Evolutionary conservation across 2,797 vertebrate species (phyloP), one percentile per base, ranked within the genome.

Genomic region (Carcharodon carcharias): DNA sequence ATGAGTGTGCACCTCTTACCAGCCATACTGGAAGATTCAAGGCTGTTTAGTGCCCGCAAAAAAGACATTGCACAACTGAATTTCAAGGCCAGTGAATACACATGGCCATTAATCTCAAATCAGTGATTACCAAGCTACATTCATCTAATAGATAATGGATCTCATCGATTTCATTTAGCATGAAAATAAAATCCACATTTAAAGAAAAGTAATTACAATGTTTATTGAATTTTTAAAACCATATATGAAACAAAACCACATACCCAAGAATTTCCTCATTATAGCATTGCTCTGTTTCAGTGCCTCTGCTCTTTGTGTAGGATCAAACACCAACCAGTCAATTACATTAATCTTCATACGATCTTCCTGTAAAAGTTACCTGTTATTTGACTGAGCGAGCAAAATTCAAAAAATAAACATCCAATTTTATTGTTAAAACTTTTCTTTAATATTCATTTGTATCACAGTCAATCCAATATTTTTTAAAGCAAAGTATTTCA

Each of bases 231-330:
- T 69, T 54, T 95, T 77, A 35, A 95, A 95, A 95, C 54, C 11
- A 35, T 18, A 14, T 31, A n/a, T 31, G 14, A 67, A 96, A 96
- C 18, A 67, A 96, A 93, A 4, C 95, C 96, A 87, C 97, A 92
- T 98, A 99, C 99, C 99, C 97, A 99, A 97, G 96, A 99, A 99
- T 97, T 98, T 99, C 97, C 99, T 99, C 98, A 99, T 99, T 97
- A 99, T 99, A 82, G 99, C 99, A 96, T 99, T 99, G 98, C 99
- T 99, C 97, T 99, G 99, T 96, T 99, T 99, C 1, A 99, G 98
- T 69, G 99, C 98, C 97, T 99, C 99, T 0, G 99, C 98, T 91
- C 99, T 98, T 97, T 99, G 99, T 77, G 98, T 98, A 35, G 99
- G 98, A 97, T 99, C 98, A 96, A 99, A 99, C 12, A 99, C 98